Percentiles rank a stretch among this genome's conserved stretches.
Evolutionary conservation across 2,113 vertebrate species (phyloP).

Genomic region (Sorex araneus): DNA sequence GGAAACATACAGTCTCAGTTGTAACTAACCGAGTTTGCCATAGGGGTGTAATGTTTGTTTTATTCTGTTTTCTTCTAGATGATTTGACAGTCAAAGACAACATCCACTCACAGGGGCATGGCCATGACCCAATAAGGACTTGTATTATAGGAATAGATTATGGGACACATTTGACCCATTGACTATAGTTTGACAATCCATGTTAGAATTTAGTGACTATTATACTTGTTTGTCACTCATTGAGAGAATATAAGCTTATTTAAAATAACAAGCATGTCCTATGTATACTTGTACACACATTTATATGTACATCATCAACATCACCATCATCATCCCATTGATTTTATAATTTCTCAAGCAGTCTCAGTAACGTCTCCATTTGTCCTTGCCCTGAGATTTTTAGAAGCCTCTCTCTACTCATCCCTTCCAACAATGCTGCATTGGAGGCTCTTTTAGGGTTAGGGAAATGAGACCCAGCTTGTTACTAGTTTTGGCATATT

Average conservation of each 20-base stretch:
- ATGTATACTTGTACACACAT: not conserved
- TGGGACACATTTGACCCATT: not conserved
- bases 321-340: too few relatives aligned
- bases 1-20: not conserved
- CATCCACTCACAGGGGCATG: too few relatives aligned
- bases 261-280: not conserved
- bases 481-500: too few relatives aligned
- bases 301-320: too few relatives aligned
- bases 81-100: not conserved
- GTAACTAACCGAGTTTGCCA: not conserved
- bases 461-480: too few relatives aligned
- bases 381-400: too few relatives aligned
- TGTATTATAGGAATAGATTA: not conserved
- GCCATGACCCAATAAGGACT: not conserved
- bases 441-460: too few relatives aligned
- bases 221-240: not conserved
- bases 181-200: not conserved
- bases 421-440: too few relatives aligned
- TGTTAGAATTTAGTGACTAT: not conserved
- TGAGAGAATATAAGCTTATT: not conserved
- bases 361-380: too few relatives aligned
- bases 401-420: too few relatives aligned
- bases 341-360: too few relatives aligned
- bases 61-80: too few relatives aligned
- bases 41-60: not conserved